These are phyloP conservation scores for Meiosimyza decipiens DNA, from an alignment of 2,888 invertebrate genomes.

Conservation along the genomic window DNA sequence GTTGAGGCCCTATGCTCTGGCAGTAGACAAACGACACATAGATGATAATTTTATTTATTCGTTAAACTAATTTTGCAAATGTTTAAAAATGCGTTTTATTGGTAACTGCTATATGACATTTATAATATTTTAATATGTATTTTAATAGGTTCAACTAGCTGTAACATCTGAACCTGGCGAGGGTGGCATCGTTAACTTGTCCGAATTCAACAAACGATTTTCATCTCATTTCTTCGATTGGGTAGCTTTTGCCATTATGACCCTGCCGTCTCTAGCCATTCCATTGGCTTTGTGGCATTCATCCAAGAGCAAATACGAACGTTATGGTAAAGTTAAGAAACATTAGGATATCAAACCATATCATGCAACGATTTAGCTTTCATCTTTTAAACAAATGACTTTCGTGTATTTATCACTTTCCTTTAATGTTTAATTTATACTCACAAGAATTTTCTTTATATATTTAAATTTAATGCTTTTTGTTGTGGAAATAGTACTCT, in stretches of 20 bases:
- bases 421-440: slow-evolving; percentile 7
- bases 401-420: slow-evolving; percentile 8
- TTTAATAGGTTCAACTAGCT: slow-evolving; percentile 74
- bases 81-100: background rate
- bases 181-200: slow-evolving; percentile 91
- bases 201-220: slow-evolving; percentile 95
- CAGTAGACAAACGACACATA: too few species aligned
- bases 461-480: background rate
- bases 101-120: background rate
- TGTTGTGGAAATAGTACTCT: background rate
- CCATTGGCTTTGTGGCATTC: slow-evolving; percentile 95
- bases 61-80: too few species aligned
- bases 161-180: slow-evolving; percentile 93
- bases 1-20: too few species aligned
- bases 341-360: slow-evolving; percentile 50
- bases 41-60: too few species aligned
- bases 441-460: background rate
- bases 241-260: slow-evolving; percentile 97
- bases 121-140: background rate
- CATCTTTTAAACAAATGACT: background rate
- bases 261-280: slow-evolving; percentile 92
- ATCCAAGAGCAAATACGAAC: slow-evolving; percentile 94
- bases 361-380: slow-evolving; percentile 4
- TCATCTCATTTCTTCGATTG: slow-evolving; percentile 98
- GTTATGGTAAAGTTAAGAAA: slow-evolving; percentile 79